These are phyloP conservation scores for Australoheros facetus DNA, from an alignment of 2,797 vertebrate species.

Conservation along the genomic window DNA sequence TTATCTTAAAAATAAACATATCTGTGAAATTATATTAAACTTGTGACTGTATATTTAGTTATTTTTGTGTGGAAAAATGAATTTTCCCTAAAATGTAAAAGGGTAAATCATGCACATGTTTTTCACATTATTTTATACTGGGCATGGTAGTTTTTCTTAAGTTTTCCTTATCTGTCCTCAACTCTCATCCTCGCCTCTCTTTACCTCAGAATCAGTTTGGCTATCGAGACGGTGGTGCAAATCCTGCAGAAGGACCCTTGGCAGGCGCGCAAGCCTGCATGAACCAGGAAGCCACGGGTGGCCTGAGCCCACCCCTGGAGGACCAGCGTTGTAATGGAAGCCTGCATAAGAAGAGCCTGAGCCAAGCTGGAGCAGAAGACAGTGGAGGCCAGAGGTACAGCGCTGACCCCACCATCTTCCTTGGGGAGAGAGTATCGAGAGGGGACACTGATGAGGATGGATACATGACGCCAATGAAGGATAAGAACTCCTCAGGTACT, in stretches of 20 bases:
- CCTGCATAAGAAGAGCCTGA: conserved; percentile 86
- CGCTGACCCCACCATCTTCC: conserved; percentile 91
- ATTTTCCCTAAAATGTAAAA: too few species aligned
- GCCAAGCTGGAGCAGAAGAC: conserved; percentile 81
- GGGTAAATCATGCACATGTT: too few species aligned
- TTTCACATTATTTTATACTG: too few species aligned
- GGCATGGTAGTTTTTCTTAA: too few species aligned
- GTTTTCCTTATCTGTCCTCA: neutral
- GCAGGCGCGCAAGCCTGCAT: conserved; percentile 73
- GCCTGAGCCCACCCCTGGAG: conserved; percentile 81
- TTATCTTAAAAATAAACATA: too few species aligned
- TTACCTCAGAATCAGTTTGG: conserved; percentile 91
- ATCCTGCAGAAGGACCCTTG: conserved; percentile 50
- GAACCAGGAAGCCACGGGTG: conserved; percentile 78
- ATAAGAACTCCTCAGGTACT: conserved; percentile 92
- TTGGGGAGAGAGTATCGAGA: conserved; percentile 83
- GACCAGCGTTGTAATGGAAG: conserved; percentile 92
- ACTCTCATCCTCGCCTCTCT: neutral
- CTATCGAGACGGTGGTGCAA: conserved; percentile 87
- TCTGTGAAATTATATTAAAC: too few species aligned
- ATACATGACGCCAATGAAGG: conserved; percentile 94
- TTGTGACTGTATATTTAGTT: too few species aligned
- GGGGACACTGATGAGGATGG: conserved; percentile 90
- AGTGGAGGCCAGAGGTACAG: conserved; percentile 92
- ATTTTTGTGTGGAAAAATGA: too few species aligned